Base-by-base conservation (phyloP, 2,888 invertebrate genomes). In the Noctua fimbriata region DNA sequence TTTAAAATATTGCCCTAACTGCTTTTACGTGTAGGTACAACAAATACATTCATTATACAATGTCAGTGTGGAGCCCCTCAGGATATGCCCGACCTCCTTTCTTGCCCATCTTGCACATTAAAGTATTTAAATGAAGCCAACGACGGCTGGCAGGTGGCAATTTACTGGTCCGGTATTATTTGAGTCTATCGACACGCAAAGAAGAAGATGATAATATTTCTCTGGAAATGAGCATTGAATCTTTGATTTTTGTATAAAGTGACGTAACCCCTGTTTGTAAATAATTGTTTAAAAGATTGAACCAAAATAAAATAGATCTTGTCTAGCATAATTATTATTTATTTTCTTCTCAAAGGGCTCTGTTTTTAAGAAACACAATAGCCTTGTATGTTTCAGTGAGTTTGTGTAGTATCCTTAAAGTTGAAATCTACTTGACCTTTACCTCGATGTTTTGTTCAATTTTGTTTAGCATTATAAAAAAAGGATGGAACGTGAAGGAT, bases 261-360 rank as follows among this genome's bases (percentile, higher is more conserved):
- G 21, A 10, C 5, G 21, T 47, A 18, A 55, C 10, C 9, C 66
- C 16, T 58, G 36, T 58, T 58, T 58, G 18, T 67, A 73, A 49
- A 21, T 79, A 79, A 66, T 66, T 74, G n/a, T 58, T 67, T 32
- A 16, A 58, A 66, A 10, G 24, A 55, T 72, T 65, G 52, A 81
- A 36, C n/a, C 12, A 36, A 69, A 55, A 28, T 36, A 47, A 44
- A 44, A 81, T 21, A 63, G 24, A 71, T 55, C 10, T 47, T 78
- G 24, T 58, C n/a, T n/a, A 32, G 41, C 4, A 41, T 41, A 44
- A 82, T 58, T 44, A 66, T 49, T 60, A 41, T 67, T 58, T 58
- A 67, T 66, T 73, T 65, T 79, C 28, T 21, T 28, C 9, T 82
- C 21, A 67, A 74, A 58, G 28, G 65, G 2, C 9, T 79, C 49